A percentile compares a stretch with the other conserved stretches of the same genome.
phyloP scores from a whole-genome alignment of 2,797 vertebrate genomes.

The Leptatherina wallacei region DNA sequence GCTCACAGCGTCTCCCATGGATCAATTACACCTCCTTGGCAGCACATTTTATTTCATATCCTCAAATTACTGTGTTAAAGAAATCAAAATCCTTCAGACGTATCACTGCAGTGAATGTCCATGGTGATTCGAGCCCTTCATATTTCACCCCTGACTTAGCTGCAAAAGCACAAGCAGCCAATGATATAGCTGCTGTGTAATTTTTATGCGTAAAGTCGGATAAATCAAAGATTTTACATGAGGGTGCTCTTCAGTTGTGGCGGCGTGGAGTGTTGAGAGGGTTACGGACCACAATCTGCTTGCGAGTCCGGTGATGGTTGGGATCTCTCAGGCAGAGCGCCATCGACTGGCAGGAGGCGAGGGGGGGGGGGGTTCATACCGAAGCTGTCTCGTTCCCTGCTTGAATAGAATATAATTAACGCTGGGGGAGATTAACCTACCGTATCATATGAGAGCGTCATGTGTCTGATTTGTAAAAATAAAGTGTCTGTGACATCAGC shows the following conservation, averaged over 20 bases:
- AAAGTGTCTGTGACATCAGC: slow-evolving; percentile 64
- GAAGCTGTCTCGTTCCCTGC: slow-evolving; percentile 47
- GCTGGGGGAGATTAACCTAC: slow-evolving; percentile 46
- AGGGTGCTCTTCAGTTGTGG: slow-evolving; percentile 39
- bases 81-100: slow-evolving; percentile 67
- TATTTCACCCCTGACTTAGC: slow-evolving; percentile 60
- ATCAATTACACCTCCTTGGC: slow-evolving; percentile 68
- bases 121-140: slow-evolving; percentile 62
- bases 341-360: slow-evolving; percentile 47
- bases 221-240: slow-evolving; percentile 59
- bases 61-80: slow-evolving; percentile 58
- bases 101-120: slow-evolving; percentile 59
- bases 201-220: slow-evolving; percentile 43
- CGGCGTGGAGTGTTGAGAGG: slow-evolving; percentile 55
- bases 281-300: slow-evolving; percentile 52
- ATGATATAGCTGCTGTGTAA: slow-evolving; percentile 28
- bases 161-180: slow-evolving; percentile 39
- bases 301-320: slow-evolving; percentile 31
- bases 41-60: slow-evolving; percentile 58
- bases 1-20: slow-evolving; percentile 57
- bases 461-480: slow-evolving; percentile 75
- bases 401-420: slow-evolving; percentile 70
- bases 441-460: slow-evolving; percentile 56
- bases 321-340: slow-evolving; percentile 47
- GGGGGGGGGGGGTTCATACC: slow-evolving; percentile 34